Evolutionary conservation across 2,113 vertebrate species (phyloP).

Genomic region (Euleptes europaea): DNA sequence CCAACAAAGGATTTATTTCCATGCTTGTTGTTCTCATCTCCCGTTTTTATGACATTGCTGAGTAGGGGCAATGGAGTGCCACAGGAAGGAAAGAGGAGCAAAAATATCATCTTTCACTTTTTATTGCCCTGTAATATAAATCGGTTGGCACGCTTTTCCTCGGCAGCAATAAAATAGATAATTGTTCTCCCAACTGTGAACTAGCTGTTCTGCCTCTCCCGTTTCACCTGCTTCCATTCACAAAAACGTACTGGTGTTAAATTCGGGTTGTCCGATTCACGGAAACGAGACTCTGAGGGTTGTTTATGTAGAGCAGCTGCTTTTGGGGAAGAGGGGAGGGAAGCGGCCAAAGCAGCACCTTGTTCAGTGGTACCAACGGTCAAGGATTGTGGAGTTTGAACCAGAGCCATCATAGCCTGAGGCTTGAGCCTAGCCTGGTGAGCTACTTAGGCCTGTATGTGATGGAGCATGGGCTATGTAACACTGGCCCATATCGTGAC

Average conservation of each 20-base stretch:
- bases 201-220: slow-evolving; percentile 8
- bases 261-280: background rate
- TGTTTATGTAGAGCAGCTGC: background rate
- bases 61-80: slow-evolving; percentile 5
- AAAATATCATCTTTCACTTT: slow-evolving; percentile 31
- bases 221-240: background rate
- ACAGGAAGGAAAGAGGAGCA: slow-evolving; percentile 5
- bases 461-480: no score
- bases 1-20: background rate
- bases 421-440: background rate
- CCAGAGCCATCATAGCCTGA: background rate
- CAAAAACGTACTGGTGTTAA: background rate
- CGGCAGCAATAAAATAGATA: background rate
- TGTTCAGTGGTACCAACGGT: background rate
- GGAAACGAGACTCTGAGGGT: background rate
- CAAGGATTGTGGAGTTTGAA: background rate
- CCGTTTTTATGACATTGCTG: background rate
- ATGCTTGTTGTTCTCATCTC: background rate
- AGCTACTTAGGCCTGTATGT: background rate
- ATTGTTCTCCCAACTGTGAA: background rate
- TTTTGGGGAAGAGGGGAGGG: background rate
- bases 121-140: background rate
- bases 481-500: no score
- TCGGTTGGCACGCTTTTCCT: slow-evolving; percentile 10
- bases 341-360: background rate